Evolutionary conservation across 2,797 vertebrate species (phyloP).

Genomic region (Takifugu rubripes): DNA sequence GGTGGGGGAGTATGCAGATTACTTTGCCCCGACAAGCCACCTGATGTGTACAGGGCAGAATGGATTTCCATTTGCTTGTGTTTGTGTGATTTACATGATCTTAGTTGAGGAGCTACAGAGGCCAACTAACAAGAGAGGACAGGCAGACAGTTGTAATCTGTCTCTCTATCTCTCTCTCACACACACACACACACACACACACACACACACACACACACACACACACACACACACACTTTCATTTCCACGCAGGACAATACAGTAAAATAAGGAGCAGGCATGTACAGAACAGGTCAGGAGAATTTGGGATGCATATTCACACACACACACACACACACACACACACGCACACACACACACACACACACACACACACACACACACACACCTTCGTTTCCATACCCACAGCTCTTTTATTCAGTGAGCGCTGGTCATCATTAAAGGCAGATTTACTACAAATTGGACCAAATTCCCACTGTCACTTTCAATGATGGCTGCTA

Average conservation of each 20-base stretch:
- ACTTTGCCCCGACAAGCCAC: slow-evolving; percentile 67
- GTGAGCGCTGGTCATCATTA: slow-evolving; percentile 80
- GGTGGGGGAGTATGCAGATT: slow-evolving; percentile 73
- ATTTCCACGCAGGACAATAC: slow-evolving; percentile 29
- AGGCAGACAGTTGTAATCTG: slow-evolving; percentile 70
- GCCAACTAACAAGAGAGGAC: slow-evolving; percentile 44
- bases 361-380: slow-evolving; percentile 7
- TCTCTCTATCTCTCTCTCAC: slow-evolving; percentile 53
- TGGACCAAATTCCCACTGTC: slow-evolving; percentile 96
- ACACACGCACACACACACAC: slow-evolving; percentile 8
- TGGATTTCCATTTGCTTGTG: slow-evolving; percentile 83
- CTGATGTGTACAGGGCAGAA: slow-evolving; percentile 74
- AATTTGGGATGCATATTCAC: background rate
- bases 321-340: background rate
- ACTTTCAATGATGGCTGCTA: slow-evolving; percentile 92
- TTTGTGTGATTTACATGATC: slow-evolving; percentile 47
- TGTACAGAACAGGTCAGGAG: slow-evolving; percentile 8
- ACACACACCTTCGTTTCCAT: slow-evolving; percentile 68
- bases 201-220: slow-evolving; percentile 13
- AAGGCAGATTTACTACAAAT: slow-evolving; percentile 96
- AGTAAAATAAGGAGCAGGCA: slow-evolving; percentile 23
- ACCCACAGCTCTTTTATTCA: slow-evolving; percentile 84
- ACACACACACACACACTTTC: slow-evolving; percentile 41
- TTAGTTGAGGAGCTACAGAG: slow-evolving; percentile 64
- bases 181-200: slow-evolving; percentile 8